Base-by-base conservation (phyloP, 2,113 vertebrate species). In the Clarias macrocephalus region DNA sequence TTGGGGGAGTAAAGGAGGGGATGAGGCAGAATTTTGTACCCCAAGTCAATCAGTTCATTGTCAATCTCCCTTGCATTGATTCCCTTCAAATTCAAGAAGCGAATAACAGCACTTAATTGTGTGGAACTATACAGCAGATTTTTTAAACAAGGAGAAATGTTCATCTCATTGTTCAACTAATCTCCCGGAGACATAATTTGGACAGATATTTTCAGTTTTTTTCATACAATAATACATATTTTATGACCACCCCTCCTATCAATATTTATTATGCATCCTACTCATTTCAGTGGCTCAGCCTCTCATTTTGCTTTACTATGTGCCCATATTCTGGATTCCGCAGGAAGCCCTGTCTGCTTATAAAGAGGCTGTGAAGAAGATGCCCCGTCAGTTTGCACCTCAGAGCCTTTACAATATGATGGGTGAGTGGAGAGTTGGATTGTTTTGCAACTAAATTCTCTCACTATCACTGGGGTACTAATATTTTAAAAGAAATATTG, bases 331-430 rank as follows among this genome's bases (percentile, higher is more conserved):
- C 8, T 90, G 6, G 89, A 90, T 70, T 93, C 72, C 88, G 89
- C 93, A 99, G 98, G 98, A 99, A 93, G 98, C 98, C 75, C 96
- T 99, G 86, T 90, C 83, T 0, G 96, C 97, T 87, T 99, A 99
- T 94, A 98, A 97, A 94, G 97, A 98, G 95, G 98, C 98, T 91
- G 94, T 99, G 94, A 96, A 97, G 93, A 98, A 98, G 95, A 99
- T 99, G 98, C 98, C 98, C 37, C 95, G 95, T 83, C 98, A 99
- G 63, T 99, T 99, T 96, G 97, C 98, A 88, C 98, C 98, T 15
- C 98, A 99, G 93, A 99, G 98, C 91, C 96, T 99, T 80, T 99
- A 99, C 94, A 99, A 99, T 93, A 99, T 99, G 98, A 99, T 99
- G 96, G 98, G 98, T 99, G 93, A 97, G 97, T 94, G 42, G 62